Evolutionary conservation across 2,888 invertebrate genomes (phyloP).

Genomic region (Melanostoma scalare): DNA sequence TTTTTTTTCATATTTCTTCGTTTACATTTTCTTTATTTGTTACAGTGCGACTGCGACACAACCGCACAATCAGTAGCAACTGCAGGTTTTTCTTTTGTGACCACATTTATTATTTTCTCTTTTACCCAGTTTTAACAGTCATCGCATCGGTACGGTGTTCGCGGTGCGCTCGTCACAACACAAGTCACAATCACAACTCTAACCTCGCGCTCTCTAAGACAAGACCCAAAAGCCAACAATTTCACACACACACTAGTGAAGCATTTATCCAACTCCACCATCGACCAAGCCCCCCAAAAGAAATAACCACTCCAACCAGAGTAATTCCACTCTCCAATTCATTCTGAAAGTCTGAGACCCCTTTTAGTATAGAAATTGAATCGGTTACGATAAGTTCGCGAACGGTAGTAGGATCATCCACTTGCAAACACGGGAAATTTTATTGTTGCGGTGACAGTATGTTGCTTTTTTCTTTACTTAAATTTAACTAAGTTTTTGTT

Average conservation of each 20-base stretch:
- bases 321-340: slow-evolving; percentile 41
- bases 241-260: slow-evolving; percentile 4
- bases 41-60: slow-evolving; percentile 14
- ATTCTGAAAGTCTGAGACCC: slow-evolving; percentile 28
- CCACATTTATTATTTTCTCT: slow-evolving; percentile 58
- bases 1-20: slow-evolving; percentile 10
- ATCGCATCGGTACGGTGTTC: too few relatives aligned
- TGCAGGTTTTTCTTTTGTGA: slow-evolving; percentile 58
- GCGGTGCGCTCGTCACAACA: too few relatives aligned
- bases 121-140: slow-evolving; percentile 21
- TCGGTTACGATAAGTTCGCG: slow-evolving; percentile 67
- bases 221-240: neutral
- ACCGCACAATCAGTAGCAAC: slow-evolving; percentile 42
- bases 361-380: slow-evolving; percentile 62
- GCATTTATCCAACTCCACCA: slow-evolving; percentile 21
- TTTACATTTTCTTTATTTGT: slow-evolving; percentile 21
- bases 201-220: slow-evolving; percentile 17
- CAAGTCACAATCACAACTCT: too few relatives aligned
- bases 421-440: slow-evolving; percentile 15
- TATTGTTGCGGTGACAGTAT: slow-evolving; percentile 51
- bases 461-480: slow-evolving; percentile 14
- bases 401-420: slow-evolving; percentile 56
- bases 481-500: slow-evolving; percentile 30
- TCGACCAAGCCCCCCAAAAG: slow-evolving; percentile 31
- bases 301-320: slow-evolving; percentile 25